These are phyloP conservation scores for Lissonota sp. DNA, from an alignment of 2,888 invertebrate genomes.

Conservation along the genomic window DNA sequence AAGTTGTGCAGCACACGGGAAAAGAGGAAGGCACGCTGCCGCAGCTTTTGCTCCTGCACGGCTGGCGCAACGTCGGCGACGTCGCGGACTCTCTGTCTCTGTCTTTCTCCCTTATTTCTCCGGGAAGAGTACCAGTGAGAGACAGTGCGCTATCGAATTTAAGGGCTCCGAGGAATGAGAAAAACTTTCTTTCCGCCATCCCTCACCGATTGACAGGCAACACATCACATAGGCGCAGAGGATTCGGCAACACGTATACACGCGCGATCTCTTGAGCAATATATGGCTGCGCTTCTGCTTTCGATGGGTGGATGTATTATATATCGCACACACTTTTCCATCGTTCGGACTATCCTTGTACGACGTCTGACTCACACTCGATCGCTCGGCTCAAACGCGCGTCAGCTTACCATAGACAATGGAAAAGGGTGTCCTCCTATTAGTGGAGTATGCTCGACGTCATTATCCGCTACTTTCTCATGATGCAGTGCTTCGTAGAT, in stretches of 20 bases:
- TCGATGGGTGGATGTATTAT: neutral
- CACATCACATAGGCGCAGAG: constrained; percentile 77
- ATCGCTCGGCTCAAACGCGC: constrained; percentile 7
- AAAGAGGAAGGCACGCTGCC: constrained; percentile 49
- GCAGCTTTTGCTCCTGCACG: constrained; percentile 12
- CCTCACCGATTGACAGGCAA: constrained; percentile 81
- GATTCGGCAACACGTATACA: constrained; percentile 45
- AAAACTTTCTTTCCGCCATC: constrained; percentile 80
- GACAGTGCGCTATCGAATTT: constrained; percentile 46
- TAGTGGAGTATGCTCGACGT: constrained; percentile 70
- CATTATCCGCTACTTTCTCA: constrained; percentile 70
- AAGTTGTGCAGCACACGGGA: constrained; percentile 75
- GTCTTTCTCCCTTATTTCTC: constrained; percentile 19
- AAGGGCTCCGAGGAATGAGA: constrained; percentile 57
- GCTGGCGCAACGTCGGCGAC: constrained; percentile 65
- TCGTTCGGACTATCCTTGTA: neutral
- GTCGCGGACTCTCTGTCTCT: constrained; percentile 56
- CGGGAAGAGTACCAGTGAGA: constrained; percentile 34
- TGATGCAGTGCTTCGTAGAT: constrained; percentile 64
- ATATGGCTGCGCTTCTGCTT: constrained; percentile 15
- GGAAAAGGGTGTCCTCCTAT: constrained; percentile 50
- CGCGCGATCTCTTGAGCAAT: constrained; percentile 16
- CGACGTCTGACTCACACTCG: constrained; percentile 11
- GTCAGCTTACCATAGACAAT: constrained; percentile 17
- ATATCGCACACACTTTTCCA: neutral